Conservation (phyloP, 2,113 vertebrate genomes). For the Grantiella picta region DNA sequence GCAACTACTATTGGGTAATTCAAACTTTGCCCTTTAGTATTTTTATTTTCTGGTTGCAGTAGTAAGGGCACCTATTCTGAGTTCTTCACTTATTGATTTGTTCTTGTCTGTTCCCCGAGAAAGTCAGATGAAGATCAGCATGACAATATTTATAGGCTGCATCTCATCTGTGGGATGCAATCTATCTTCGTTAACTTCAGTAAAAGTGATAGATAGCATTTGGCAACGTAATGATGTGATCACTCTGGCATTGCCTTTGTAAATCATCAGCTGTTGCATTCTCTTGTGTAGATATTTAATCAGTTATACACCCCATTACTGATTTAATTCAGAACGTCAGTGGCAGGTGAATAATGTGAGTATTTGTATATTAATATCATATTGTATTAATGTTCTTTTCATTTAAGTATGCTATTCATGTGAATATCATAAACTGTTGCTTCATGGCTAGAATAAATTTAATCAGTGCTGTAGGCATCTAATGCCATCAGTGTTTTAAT, state of each 20-base stretch:
- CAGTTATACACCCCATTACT: slow-evolving; percentile 79
- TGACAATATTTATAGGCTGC: slow-evolving; percentile 77
- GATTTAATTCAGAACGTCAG: slow-evolving; percentile 80
- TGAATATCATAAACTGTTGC: slow-evolving; percentile 76
- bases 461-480: slow-evolving; percentile 61
- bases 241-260: slow-evolving; percentile 71
- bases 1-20: background rate
- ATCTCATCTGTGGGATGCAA: slow-evolving; percentile 73
- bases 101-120: slow-evolving; percentile 63
- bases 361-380: slow-evolving; percentile 80
- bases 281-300: slow-evolving; percentile 84
- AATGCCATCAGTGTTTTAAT: slow-evolving; percentile 63
- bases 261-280: slow-evolving; percentile 83
- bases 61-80: slow-evolving; percentile 38
- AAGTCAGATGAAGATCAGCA: slow-evolving; percentile 82
- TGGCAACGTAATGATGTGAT: slow-evolving; percentile 82
- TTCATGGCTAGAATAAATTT: slow-evolving; percentile 73
- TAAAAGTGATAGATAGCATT: slow-evolving; percentile 83
- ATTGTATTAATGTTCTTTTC: slow-evolving; percentile 77
- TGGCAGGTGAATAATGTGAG: slow-evolving; percentile 77
- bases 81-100: slow-evolving; percentile 74
- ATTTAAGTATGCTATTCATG: slow-evolving; percentile 75
- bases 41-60: background rate
- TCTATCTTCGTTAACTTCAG: slow-evolving; percentile 83
- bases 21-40: background rate